Percentiles rank a stretch among this genome's conserved stretches.
Evolutionary conservation across 2,113 vertebrate species (phyloP).

Genomic region (Hiodon alosoides): DNA sequence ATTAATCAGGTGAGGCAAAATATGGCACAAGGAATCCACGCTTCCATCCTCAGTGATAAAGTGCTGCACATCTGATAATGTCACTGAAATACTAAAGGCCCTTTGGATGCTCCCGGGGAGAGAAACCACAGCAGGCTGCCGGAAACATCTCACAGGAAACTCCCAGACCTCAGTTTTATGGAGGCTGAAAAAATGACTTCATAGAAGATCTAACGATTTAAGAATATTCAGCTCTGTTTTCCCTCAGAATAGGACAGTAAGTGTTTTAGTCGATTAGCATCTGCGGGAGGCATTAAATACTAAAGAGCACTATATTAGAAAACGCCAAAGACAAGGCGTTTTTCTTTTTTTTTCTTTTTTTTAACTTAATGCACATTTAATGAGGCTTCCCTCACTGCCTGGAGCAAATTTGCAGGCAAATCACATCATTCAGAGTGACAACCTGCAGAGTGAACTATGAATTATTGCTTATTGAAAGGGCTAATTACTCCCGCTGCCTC

Average conservation of each 20-base stretch:
- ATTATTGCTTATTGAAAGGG: constrained; percentile 58
- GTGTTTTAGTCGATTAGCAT: constrained; percentile 32
- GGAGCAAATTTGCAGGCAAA: constrained; percentile 40
- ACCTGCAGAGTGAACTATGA: constrained; percentile 33
- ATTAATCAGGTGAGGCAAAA: no score
- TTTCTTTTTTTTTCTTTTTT: neutral
- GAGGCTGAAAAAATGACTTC: neutral
- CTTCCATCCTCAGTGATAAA: neutral
- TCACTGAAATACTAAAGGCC: no score
- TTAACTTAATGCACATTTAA: constrained; percentile 38
- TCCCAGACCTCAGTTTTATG: no score
- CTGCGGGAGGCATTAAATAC: constrained; percentile 14
- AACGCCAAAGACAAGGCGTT: constrained; percentile 27
- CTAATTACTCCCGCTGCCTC: constrained; percentile 48
- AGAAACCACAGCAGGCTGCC: neutral
- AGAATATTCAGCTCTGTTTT: neutral
- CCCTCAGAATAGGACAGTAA: neutral
- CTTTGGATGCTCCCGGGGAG: no score
- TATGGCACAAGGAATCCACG: neutral
- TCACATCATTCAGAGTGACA: constrained; percentile 46
- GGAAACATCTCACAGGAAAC: no score
- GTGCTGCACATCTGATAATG: neutral
- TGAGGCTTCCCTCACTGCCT: constrained; percentile 45
- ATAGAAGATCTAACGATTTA: neutral
- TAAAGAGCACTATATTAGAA: constrained; percentile 42